A percentile compares a stretch with the other conserved stretches of the same genome.
These are phyloP conservation scores for Glossosoma conforme DNA, from an alignment of 1,140 invertebrate species.

Conservation along the genomic window DNA sequence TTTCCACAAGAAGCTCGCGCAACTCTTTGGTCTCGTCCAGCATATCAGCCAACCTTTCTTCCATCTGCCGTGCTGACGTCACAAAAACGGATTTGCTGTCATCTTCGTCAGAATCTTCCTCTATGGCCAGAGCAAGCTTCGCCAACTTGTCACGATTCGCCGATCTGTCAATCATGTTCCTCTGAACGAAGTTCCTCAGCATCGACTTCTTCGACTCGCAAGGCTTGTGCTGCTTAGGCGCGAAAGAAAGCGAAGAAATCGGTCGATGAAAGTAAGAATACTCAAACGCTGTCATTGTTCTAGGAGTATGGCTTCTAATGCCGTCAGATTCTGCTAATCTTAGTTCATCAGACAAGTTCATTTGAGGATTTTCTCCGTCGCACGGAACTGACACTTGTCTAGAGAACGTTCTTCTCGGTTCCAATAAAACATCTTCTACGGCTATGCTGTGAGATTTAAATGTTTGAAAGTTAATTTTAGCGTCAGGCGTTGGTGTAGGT, in stretches of 20 bases:
- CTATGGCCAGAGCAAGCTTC: slow-evolving; percentile 43
- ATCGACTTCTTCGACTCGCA: slow-evolving; percentile 20
- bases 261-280: slow-evolving; percentile 21
- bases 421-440: slow-evolving; percentile 6
- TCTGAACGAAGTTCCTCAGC: slow-evolving; percentile 25
- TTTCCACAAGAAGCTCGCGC: slow-evolving; percentile 44
- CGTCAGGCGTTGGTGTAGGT: slow-evolving; percentile 1
- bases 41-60: slow-evolving; percentile 38
- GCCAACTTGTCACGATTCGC: slow-evolving; percentile 42
- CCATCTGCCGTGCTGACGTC: slow-evolving; percentile 35
- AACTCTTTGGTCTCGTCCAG: slow-evolving; percentile 44
- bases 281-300: slow-evolving; percentile 23
- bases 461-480: neutral
- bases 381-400: slow-evolving; percentile 16
- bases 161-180: slow-evolving; percentile 27
- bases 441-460: slow-evolving; percentile 23
- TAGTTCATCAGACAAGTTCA: slow-evolving; percentile 27
- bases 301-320: slow-evolving; percentile 12
- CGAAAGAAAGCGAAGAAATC: slow-evolving; percentile 14
- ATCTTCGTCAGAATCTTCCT: slow-evolving; percentile 38
- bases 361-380: slow-evolving; percentile 6
- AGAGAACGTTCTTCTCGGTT: neutral
- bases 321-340: slow-evolving; percentile 16
- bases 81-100: slow-evolving; percentile 31
- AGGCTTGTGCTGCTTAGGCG: neutral